phyloP scores from a whole-genome alignment of 2,113 vertebrate genomes.

The Alethe castanea region DNA sequence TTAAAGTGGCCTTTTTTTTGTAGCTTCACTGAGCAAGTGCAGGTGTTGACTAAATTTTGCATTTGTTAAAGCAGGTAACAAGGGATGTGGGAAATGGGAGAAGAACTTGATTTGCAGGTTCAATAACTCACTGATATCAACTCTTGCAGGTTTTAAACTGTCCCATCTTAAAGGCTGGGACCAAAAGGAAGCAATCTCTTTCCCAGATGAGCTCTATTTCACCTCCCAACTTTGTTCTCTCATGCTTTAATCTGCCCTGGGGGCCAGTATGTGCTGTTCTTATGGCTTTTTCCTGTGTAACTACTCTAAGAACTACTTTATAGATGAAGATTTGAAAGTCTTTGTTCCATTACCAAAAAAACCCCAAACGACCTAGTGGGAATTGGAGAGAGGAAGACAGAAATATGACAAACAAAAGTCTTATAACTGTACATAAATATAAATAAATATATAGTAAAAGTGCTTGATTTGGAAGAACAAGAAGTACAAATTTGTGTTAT shows the following conservation, averaged over 20 bases:
- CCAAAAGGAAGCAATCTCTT: not conserved
- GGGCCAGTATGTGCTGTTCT: not conserved
- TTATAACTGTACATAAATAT: not conserved
- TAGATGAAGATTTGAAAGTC: not conserved
- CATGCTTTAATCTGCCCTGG: not conserved
- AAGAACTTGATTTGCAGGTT: not conserved
- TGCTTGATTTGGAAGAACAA: not conserved
- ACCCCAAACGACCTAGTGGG: not conserved
- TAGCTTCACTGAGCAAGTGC: not conserved
- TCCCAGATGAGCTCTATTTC: not conserved
- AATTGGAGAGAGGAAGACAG: not conserved
- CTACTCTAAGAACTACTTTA: not conserved
- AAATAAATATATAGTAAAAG: not conserved
- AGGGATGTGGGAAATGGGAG: not conserved
- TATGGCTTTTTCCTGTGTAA: not conserved
- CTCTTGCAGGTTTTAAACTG: not conserved
- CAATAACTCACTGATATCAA: not conserved
- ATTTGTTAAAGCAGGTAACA: not conserved
- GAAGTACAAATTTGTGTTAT: not conserved
- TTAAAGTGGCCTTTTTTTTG: not conserved
- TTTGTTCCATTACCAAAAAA: not conserved
- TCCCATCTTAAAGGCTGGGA: not conserved
- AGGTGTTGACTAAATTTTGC: not conserved
- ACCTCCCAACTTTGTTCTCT: not conserved
- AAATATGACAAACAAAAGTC: not conserved